Conservation (phyloP, 2,797 vertebrate species). For the Odontamblyopus rebecca region DNA sequence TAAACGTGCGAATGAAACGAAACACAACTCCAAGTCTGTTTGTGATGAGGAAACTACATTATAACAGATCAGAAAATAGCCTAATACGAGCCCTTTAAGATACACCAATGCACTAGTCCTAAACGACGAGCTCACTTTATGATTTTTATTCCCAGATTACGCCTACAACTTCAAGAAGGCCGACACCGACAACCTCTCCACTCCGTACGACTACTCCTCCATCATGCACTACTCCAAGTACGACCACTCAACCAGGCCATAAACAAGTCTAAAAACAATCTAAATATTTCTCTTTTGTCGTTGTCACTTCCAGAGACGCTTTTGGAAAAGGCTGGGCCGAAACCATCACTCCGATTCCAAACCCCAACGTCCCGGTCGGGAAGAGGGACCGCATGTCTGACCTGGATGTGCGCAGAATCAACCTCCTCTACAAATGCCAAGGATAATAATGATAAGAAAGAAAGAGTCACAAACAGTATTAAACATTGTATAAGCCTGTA, state of each 20-base stretch:
- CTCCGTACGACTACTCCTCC: constrained; percentile 78
- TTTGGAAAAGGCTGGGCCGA: neutral
- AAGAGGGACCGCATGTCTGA: constrained; percentile 17
- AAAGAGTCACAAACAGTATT: too few relatives aligned
- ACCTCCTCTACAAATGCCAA: constrained; percentile 57
- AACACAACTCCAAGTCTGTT: too few relatives aligned
- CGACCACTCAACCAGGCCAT: neutral
- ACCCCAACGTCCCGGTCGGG: constrained; percentile 42
- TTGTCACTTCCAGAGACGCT: constrained; percentile 43
- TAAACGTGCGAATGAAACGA: too few relatives aligned
- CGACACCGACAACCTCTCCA: constrained; percentile 69
- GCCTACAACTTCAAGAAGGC: constrained; percentile 63
- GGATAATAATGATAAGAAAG: neutral
- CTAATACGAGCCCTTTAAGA: too few relatives aligned
- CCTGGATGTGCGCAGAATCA: constrained; percentile 53
- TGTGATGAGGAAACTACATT: too few relatives aligned
- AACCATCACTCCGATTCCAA: constrained; percentile 56
- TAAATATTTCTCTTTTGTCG: neutral
- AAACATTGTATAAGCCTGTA: too few relatives aligned
- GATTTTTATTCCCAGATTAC: constrained; percentile 21
- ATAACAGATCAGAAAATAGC: too few relatives aligned
- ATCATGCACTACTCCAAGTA: constrained; percentile 82
- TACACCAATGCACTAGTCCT: too few relatives aligned
- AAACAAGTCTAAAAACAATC: neutral
- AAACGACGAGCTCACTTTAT: too few relatives aligned